Percentiles rank a stretch among this genome's conserved stretches.
These are phyloP conservation scores for Drosophila pegasa DNA, from an alignment of 2,888 invertebrate species.

Conservation along the genomic window DNA sequence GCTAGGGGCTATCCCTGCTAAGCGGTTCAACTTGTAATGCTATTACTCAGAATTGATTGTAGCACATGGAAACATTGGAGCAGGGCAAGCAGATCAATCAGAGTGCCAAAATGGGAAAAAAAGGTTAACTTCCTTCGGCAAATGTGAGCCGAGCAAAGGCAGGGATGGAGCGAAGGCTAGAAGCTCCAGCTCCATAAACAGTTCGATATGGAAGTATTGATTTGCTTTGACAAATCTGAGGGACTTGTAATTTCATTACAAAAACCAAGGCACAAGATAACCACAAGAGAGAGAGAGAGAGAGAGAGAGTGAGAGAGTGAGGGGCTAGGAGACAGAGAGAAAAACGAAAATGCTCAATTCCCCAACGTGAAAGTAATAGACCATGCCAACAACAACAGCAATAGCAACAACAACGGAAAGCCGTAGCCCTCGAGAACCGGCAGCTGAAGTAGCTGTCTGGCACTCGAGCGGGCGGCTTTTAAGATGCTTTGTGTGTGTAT, in stretches of 20 bases:
- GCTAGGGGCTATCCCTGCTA: background rate
- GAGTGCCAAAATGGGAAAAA: constrained; percentile 8
- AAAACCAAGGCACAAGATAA: constrained; percentile 51
- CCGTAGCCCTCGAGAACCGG: constrained; percentile 17
- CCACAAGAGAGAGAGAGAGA: constrained; percentile 50
- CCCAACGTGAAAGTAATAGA: constrained; percentile 71
- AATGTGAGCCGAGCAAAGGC: constrained; percentile 4
- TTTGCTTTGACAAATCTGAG: constrained; percentile 76
- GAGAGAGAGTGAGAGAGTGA: background rate
- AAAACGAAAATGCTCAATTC: constrained; percentile 50
- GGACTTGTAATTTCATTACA: constrained; percentile 72
- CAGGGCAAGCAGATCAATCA: constrained; percentile 42
- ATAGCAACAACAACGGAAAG: constrained; percentile 16
- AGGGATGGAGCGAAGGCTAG: no score
- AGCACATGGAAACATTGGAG: constrained; percentile 29
- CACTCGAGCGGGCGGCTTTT: constrained; percentile 33
- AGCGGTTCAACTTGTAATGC: constrained; percentile 18
- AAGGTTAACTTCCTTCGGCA: constrained; percentile 46
- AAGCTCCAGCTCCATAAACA: constrained; percentile 24
- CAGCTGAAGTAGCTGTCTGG: constrained; percentile 35
- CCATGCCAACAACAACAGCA: constrained; percentile 26
- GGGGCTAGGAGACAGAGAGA: background rate
- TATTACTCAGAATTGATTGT: constrained; percentile 6
- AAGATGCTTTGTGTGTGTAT: constrained; percentile 64
- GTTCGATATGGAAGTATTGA: constrained; percentile 56